Conservation (phyloP, 2,888 invertebrate genomes). For the Tetragnatha montana region DNA sequence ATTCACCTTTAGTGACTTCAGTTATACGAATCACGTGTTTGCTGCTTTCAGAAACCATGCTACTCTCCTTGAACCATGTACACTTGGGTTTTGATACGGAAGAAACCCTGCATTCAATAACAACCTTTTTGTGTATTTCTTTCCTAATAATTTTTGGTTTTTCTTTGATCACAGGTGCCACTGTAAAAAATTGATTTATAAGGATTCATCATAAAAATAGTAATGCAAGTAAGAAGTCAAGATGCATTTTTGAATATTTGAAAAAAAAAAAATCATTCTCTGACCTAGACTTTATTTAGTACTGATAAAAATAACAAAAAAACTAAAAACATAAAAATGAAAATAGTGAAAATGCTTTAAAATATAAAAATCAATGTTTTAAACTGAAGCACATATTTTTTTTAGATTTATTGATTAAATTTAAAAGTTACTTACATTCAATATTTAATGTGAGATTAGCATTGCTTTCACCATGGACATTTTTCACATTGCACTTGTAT, state of each 20-base stretch:
- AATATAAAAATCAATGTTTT: background rate
- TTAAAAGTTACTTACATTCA: slow-evolving; percentile 85
- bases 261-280: background rate
- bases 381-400: background rate
- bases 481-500: slow-evolving; percentile 98
- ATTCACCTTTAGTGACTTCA: slow-evolving; percentile 88
- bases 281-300: too few species aligned
- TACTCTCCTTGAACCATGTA: slow-evolving; percentile 93
- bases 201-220: background rate
- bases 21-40: slow-evolving; percentile 86
- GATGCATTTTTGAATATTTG: background rate
- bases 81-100: slow-evolving; percentile 95
- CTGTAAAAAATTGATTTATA: slow-evolving; percentile 77
- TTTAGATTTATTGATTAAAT: too few species aligned
- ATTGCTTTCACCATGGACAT: slow-evolving; percentile 95
- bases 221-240: background rate
- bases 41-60: slow-evolving; percentile 85
- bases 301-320: too few species aligned
- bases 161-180: slow-evolving; percentile 93
- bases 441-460: slow-evolving; percentile 98
- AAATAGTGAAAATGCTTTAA: background rate
- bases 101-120: slow-evolving; percentile 94
- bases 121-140: slow-evolving; percentile 89
- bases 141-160: slow-evolving; percentile 93
- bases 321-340: background rate